Evolutionary conservation across 2,797 vertebrate genomes (phyloP), one percentile per base, ranked within the genome.

Genomic region (Anabacerthia variegaticeps): DNA sequence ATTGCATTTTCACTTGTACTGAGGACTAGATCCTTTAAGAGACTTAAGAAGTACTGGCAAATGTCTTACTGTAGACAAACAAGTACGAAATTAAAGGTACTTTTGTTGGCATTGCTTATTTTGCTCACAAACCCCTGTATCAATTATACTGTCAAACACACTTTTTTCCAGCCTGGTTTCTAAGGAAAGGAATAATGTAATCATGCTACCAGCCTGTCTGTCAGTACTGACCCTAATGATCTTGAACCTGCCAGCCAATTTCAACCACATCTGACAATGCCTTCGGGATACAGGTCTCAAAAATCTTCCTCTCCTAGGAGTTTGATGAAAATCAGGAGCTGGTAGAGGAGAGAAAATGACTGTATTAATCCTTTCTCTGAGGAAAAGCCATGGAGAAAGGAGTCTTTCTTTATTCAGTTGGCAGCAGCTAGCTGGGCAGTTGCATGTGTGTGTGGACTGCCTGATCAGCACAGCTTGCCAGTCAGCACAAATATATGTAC

Each of bases 151-250:
- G 62, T 65, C 76, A 93, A 95, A 75, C 2, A 7, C 18, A 67
- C 43, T 61, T 58, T n/a, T 67, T 93, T 85, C 51, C 4, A 91
- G 54, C 16, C n/a, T 34, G n/a, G n/a, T 90, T 92, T 92, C 76
- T 75, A 84, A 72, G 54, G 56, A 37, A 85, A 81, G 78, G 79
- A 88, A 74, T 27, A 92, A 89, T 11, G 37, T 43, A 85, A 36
- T 88, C 6, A 4, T 34, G 24, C 30, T 84, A 75, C 62, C 52
- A 75, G 88, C 58, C 92, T 88, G 91, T 85, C 93, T 91, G 51
- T 89, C 93, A 93, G 73, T 73, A 62, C 76, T 88, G 76, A 89
- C 81, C 93, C 43, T 91, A 91, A 85, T 67, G 87, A 89, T 93
- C 87, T 91, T 91, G 85, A 95, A 94, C 58, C 68, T 52, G 82